Evolutionary conservation across 2,113 vertebrate species (phyloP).

Genomic region (Meriones unguiculatus): DNA sequence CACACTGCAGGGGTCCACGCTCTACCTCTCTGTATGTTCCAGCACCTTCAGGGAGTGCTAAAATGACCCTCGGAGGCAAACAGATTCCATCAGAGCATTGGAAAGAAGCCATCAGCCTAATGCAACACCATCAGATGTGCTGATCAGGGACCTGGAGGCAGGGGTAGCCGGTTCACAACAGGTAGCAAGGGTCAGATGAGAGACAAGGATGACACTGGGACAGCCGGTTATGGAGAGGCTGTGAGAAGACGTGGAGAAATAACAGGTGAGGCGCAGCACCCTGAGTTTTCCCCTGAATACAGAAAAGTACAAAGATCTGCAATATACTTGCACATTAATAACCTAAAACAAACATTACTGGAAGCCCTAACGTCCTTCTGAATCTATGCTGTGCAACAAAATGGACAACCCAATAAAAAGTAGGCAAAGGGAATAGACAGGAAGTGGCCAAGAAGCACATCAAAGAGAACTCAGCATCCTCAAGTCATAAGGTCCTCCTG

Average conservation of each 20-base stretch:
- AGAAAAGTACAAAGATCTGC: not conserved
- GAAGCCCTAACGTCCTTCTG: not conserved
- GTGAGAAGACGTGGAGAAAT: not conserved
- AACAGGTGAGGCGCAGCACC: not conserved
- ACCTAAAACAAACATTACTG: not conserved
- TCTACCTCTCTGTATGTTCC: not conserved
- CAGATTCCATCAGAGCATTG: not conserved
- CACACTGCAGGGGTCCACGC: rapidly evolving
- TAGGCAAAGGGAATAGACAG: not conserved
- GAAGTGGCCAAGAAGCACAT: not conserved
- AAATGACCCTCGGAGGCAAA: not conserved
- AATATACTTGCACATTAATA: not conserved
- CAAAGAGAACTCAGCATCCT: not conserved
- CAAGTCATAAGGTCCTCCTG: too few relatives aligned
- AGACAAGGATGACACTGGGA: not conserved
- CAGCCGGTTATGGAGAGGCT: not conserved
- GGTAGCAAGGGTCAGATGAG: not conserved
- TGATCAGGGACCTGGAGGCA: not conserved
- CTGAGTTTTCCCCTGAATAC: not conserved
- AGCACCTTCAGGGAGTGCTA: too few relatives aligned
- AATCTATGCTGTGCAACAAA: not conserved
- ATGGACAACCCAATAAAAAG: not conserved
- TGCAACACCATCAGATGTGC: not conserved
- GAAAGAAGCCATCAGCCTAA: not conserved
- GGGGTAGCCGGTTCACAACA: not conserved